Evolutionary conservation across 35 echinoderm and acorn worm species (phyloP).

Genomic region (Acanthaster planci): DNA sequence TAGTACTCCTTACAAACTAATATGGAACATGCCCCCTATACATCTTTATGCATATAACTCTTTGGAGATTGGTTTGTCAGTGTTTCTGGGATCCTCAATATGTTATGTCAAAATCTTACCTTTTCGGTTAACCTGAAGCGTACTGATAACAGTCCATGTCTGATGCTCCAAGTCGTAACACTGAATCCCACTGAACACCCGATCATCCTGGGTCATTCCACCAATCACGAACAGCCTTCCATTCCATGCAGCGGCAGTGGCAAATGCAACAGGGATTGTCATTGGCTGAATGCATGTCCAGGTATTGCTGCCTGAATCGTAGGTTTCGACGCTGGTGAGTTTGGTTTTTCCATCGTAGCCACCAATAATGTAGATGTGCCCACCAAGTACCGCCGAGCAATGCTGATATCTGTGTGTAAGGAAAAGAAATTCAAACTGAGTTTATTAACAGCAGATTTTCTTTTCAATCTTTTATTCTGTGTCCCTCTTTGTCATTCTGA

Average conservation of each 20-base stretch:
- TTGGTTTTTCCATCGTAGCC: constrained; percentile 53
- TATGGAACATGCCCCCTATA: too few species aligned
- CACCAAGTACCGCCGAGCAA: constrained; percentile 41
- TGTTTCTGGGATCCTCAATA: too few species aligned
- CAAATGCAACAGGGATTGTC: constrained; percentile 71
- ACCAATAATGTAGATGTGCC: constrained; percentile 58
- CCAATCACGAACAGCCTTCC: constrained; percentile 77
- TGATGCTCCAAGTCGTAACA: constrained; percentile 49
- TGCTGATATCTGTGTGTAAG: constrained; percentile 59
- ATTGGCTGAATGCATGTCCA: constrained; percentile 67
- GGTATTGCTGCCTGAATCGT: constrained; percentile 33
- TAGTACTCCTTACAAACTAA: too few species aligned
- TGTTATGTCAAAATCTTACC: too few species aligned
- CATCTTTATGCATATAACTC: too few species aligned
- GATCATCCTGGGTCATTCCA: constrained; percentile 46
- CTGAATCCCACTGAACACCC: constrained; percentile 55
- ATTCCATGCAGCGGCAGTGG: constrained; percentile 55
- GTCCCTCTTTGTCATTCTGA: too few species aligned
- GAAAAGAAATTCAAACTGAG: too few species aligned
- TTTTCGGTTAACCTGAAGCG: constrained; percentile 35
- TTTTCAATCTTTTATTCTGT: too few species aligned
- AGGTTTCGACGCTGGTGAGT: constrained; percentile 51
- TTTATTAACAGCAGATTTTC: too few species aligned
- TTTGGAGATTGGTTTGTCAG: too few species aligned
- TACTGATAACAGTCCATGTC: constrained; percentile 63